phyloP scores from a whole-genome alignment of 2,888 invertebrate species.

The Metallyticus violacea region DNA sequence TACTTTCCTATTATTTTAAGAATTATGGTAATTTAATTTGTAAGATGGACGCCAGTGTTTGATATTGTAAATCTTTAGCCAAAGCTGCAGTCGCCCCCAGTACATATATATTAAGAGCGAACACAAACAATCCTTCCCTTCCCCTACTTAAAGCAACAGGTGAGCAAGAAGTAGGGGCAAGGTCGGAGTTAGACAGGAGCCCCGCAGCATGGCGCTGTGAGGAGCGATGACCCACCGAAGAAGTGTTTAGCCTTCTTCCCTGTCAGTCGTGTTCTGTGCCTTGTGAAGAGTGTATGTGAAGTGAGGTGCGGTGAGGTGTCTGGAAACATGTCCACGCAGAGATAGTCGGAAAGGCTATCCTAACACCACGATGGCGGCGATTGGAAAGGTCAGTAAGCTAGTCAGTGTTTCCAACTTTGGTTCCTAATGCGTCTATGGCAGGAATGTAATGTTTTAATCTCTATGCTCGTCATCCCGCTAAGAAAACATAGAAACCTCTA shows the following conservation, averaged over 20 bases:
- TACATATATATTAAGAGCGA: no score
- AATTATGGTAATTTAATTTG: no score
- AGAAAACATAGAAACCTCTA: no score
- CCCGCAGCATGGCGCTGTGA: constrained; percentile 10
- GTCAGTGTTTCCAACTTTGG: no score
- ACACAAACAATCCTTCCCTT: not conserved
- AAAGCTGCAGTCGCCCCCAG: no score
- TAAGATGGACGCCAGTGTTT: no score
- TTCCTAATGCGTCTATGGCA: no score
- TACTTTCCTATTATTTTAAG: no score
- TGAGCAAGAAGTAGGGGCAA: not conserved
- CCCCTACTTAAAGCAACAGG: not conserved
- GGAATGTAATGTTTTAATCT: no score
- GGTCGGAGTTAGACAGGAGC: constrained; percentile 1
- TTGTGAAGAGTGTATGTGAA: not conserved
- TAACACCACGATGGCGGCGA: not conserved
- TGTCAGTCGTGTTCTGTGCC: not conserved
- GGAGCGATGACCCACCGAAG: constrained; percentile 20
- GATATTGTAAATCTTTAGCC: no score
- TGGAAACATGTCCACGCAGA: not conserved
- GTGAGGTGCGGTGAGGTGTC: not conserved
- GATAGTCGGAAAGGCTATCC: not conserved
- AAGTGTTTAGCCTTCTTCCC: not conserved
- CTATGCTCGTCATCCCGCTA: no score
- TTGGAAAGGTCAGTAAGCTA: not conserved